phyloP scores from a whole-genome alignment of 2,888 invertebrate genomes.

The Sclerodermus sp. region DNA sequence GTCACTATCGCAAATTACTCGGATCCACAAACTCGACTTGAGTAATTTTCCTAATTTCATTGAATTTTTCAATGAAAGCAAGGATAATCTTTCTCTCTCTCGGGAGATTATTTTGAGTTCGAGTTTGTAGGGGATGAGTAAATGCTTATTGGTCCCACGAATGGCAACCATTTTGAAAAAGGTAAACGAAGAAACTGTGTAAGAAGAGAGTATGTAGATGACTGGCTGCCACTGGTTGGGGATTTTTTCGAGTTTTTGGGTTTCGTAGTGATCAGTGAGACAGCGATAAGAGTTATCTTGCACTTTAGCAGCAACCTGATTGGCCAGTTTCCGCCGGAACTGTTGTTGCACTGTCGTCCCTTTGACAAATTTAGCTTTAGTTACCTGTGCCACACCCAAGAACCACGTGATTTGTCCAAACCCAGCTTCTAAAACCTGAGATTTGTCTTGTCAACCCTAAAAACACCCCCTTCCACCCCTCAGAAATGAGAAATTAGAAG shows the following conservation, averaged over 20 bases:
- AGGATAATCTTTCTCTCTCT: neutral
- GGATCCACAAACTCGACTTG: no score
- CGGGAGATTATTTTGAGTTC: neutral
- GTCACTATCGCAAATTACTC: no score
- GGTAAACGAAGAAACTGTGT: slow-evolving; percentile 12
- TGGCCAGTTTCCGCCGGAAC: no score
- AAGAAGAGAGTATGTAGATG: slow-evolving; percentile 23
- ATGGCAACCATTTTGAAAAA: neutral
- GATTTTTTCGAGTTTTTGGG: slow-evolving; percentile 3
- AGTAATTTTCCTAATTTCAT: no score
- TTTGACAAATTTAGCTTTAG: no score
- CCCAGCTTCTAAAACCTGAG: slow-evolving; percentile 27
- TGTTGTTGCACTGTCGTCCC: no score
- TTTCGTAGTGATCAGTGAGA: slow-evolving; percentile 29
- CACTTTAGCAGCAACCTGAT: no score
- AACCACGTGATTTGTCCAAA: slow-evolving; percentile 2
- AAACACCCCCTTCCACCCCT: slow-evolving; percentile 3
- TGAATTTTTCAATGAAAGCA: neutral
- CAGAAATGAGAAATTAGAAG: neutral
- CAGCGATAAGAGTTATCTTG: no score
- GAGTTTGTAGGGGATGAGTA: no score
- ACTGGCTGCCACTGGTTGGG: slow-evolving; percentile 23
- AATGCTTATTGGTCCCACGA: no score
- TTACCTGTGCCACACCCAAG: no score
- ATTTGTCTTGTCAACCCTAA: neutral